A percentile compares a stretch with the other conserved stretches of the same genome.
These are phyloP conservation scores for Pterocles gutturalis DNA, from an alignment of 2,113 vertebrate genomes.

Conservation along the genomic window DNA sequence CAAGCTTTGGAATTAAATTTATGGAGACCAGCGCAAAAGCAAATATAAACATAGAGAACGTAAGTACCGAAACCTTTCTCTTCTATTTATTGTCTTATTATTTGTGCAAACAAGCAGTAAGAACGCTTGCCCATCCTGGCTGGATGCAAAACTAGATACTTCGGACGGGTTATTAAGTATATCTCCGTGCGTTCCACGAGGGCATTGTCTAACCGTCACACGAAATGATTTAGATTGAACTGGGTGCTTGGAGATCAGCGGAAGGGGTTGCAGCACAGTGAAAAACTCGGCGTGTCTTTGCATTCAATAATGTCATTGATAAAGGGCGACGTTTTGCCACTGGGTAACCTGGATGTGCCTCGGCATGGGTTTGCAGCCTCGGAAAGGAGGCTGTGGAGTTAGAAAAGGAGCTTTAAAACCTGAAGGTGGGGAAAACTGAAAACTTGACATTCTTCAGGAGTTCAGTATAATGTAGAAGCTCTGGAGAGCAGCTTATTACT, in stretches of 20 bases:
- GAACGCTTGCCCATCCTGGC: rapidly evolving
- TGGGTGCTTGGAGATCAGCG: rapidly evolving
- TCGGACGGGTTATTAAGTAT: background rate
- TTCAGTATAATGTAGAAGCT: rapidly evolving
- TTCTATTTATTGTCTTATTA: rapidly evolving
- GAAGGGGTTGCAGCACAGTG: background rate
- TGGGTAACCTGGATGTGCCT: too few species aligned
- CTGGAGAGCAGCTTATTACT: background rate
- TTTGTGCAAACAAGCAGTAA: rapidly evolving
- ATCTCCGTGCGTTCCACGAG: rapidly evolving
- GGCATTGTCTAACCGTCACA: rapidly evolving
- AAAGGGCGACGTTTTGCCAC: rapidly evolving
- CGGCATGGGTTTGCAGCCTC: background rate
- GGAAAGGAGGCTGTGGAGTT: background rate
- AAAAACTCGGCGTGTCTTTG: rapidly evolving
- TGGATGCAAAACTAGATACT: rapidly evolving
- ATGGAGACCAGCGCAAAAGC: conserved; percentile 99
- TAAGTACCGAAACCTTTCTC: conserved; percentile 68
- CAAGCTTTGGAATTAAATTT: conserved; percentile 95
- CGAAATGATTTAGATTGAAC: background rate
- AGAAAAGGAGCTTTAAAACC: background rate
- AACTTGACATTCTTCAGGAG: rapidly evolving
- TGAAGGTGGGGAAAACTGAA: background rate
- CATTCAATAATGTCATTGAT: rapidly evolving
- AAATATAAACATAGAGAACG: conserved; percentile 98